Percentiles rank a stretch among this genome's conserved stretches.
Evolutionary conservation across 1,140 invertebrate genomes (phyloP).

Genomic region (Riptortus pedestris): DNA sequence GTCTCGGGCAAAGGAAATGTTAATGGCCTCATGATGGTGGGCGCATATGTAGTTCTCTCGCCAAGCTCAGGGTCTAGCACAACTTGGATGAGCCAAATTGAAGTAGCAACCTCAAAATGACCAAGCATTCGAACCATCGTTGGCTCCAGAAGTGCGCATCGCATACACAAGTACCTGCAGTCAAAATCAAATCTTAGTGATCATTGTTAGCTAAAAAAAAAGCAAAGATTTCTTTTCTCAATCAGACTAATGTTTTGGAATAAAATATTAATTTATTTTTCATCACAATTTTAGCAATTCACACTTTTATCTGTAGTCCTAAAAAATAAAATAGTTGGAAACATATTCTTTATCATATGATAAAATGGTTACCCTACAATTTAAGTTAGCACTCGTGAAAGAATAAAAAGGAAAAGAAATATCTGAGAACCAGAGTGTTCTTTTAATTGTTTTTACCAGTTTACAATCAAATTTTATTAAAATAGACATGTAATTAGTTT

Average conservation of each 20-base stretch:
- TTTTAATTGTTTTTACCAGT: too few relatives aligned
- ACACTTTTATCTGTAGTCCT: too few relatives aligned
- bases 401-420: too few relatives aligned
- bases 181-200: slow-evolving; percentile 12
- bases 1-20: slow-evolving; percentile 53
- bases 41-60: slow-evolving; percentile 41
- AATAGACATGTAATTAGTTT: too few relatives aligned
- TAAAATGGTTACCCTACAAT: too few relatives aligned
- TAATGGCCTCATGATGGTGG: slow-evolving; percentile 43
- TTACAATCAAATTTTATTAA: too few relatives aligned
- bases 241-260: not conserved
- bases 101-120: slow-evolving; percentile 68
- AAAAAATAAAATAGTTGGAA: too few relatives aligned
- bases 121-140: slow-evolving; percentile 53
- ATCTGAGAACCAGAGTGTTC: too few relatives aligned
- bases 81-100: slow-evolving; percentile 75
- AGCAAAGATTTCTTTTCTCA: not conserved
- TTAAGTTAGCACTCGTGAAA: too few relatives aligned
- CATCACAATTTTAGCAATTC: too few relatives aligned
- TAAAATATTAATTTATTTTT: not conserved
- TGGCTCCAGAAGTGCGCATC: slow-evolving; percentile 62
- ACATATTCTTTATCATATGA: too few relatives aligned
- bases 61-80: slow-evolving; percentile 42
- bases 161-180: slow-evolving; percentile 51
- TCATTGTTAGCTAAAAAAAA: not conserved